Base-by-base conservation (phyloP, 2,113 vertebrate genomes). In the Mesembrinibis cayennensis region DNA sequence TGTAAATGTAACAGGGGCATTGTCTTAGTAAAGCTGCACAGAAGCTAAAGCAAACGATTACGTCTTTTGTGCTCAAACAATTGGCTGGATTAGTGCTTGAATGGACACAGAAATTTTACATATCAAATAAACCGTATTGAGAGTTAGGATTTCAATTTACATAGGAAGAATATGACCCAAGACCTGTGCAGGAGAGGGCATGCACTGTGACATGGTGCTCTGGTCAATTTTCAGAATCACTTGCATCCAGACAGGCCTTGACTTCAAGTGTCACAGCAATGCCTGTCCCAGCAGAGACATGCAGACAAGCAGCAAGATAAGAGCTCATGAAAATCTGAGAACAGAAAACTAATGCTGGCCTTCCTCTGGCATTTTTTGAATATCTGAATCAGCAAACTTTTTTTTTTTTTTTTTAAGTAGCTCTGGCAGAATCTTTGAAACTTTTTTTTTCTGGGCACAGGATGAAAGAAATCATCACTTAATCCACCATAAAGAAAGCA, bases 401-500 rank as follows among this genome's bases (percentile, higher is more conserved):
- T 42, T 61, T 49, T 34, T 44, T 63, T 26, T 53, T 65, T 32
- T 66, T 56, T 79, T 42, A 86, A 90, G 61, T 58, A 90, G 56
- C 77, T 89, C 82, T 83, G 27, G 53, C 55, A 70, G 70, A 78
- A 93, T 66, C 45, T 89, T 56, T 83, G 80, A 86, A 95, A 82
- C 30, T 80, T 65, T 36, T 80, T 42, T 29, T 29, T 72, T 11
- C 89, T 79, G n/a, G 77, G 67, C 73, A 82, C 5, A 38, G 20
- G 92, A 95, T 94, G 56, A 90, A 93, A 92, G 94, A 85, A 87
- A 77, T 49, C 50, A 78, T 58, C 36, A 61, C 22, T 72, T 76
- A 81, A 71, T 53, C 42, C 34, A 79, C 52, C 76, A 79, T 42
- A 86, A 90, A 92, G 85, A 78, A 96, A 82, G 82, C 29, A 94